Percentiles rank a stretch among this genome's conserved stretches.
Evolutionary conservation across 2,797 vertebrate genomes (phyloP).

Genomic region (Rhinella marina): DNA sequence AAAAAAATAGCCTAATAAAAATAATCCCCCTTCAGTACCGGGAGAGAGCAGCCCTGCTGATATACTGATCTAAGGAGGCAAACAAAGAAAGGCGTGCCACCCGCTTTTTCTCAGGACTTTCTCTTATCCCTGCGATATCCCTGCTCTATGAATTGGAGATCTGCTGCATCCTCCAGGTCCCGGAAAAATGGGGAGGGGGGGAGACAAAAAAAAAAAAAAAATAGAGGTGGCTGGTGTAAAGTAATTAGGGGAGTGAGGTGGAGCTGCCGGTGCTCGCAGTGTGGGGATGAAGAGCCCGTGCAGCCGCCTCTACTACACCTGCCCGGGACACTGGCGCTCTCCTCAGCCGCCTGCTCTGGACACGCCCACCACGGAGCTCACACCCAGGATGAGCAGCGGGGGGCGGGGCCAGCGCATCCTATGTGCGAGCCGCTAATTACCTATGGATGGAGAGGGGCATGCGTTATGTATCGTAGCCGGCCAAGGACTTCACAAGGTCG

Average conservation of each 20-base stretch:
- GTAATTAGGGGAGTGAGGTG: background rate
- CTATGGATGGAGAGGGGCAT: background rate
- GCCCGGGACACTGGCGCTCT: constrained; percentile 42
- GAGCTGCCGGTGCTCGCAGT: constrained; percentile 19
- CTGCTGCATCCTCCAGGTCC: constrained; percentile 40
- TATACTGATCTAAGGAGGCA: constrained; percentile 27
- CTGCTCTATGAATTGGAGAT: constrained; percentile 37
- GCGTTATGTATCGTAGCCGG: background rate
- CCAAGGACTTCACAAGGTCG: constrained; percentile 57
- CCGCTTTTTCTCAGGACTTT: background rate
- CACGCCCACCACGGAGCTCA: constrained; percentile 5
- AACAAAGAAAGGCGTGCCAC: constrained; percentile 52
- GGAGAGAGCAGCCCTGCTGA: background rate
- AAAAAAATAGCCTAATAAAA: background rate
- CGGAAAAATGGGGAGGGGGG: constrained; percentile 15
- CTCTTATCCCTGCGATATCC: constrained; percentile 17
- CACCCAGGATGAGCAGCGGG: constrained; percentile 21
- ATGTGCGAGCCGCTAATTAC: constrained; percentile 26
- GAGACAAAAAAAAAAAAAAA: background rate
- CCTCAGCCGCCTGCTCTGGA: background rate
- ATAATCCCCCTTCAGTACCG: background rate
- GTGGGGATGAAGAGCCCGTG: constrained; percentile 2
- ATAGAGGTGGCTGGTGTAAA: constrained; percentile 26
- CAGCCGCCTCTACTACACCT: constrained; percentile 43
- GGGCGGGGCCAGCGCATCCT: constrained; percentile 9